Evolutionary conservation across 2,113 vertebrate species (phyloP).

Genomic region (Setophaga coronata): DNA sequence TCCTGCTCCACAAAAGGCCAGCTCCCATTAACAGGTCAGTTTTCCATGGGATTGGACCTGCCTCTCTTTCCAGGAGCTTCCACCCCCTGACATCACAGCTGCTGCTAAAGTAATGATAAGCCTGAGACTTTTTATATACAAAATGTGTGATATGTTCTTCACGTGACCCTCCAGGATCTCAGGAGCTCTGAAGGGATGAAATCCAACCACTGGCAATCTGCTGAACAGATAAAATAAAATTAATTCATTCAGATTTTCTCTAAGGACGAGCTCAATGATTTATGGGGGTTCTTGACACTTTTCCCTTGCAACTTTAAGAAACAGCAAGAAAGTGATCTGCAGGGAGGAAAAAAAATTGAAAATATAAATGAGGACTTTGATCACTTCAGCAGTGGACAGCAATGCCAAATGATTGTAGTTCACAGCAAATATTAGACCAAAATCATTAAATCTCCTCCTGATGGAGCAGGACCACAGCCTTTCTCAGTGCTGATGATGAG

Average conservation of each 20-base stretch:
- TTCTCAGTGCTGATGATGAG: background rate
- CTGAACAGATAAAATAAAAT: background rate
- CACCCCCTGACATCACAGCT: constrained; percentile 45
- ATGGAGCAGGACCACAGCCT: constrained; percentile 36
- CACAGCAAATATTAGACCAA: background rate
- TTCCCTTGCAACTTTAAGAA: background rate
- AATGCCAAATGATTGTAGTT: background rate
- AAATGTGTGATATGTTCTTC: constrained; percentile 43
- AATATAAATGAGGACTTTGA: background rate
- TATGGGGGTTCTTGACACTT: background rate
- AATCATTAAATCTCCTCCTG: background rate
- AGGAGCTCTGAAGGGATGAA: constrained; percentile 60
- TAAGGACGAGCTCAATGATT: background rate
- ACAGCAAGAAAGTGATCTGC: background rate
- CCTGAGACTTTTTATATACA: constrained; percentile 38
- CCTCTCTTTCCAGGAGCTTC: constrained; percentile 33
- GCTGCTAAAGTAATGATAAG: constrained; percentile 53
- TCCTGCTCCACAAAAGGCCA: background rate
- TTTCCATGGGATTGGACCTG: background rate
- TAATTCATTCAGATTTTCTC: background rate
- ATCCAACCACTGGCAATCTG: constrained; percentile 46
- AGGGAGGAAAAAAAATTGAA: background rate
- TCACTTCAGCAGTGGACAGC: background rate
- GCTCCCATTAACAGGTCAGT: background rate
- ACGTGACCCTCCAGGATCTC: constrained; percentile 57